phyloP scores from a whole-genome alignment of 1,140 invertebrate genomes.

The Medauroidea extradentata region DNA sequence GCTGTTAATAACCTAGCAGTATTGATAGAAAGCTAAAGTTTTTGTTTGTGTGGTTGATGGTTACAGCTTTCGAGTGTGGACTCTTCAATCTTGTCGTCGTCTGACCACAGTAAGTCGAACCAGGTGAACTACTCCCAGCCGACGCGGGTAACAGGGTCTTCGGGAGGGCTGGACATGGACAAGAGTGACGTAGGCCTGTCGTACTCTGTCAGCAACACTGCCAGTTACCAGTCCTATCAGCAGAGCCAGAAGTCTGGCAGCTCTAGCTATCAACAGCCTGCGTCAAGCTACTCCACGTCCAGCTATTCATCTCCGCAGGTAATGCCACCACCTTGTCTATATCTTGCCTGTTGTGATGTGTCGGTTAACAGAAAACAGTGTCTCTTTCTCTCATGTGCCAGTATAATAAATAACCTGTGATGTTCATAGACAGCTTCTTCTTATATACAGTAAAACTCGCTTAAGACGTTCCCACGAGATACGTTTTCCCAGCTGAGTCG shows the following conservation, averaged over 20 bases:
- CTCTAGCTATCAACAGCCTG: slow-evolving; percentile 2
- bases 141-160: slow-evolving; percentile 4
- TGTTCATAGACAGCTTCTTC: no score
- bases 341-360: no score
- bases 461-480: no score
- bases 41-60: no score
- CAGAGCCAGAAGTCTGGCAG: slow-evolving; percentile 15
- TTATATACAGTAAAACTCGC: no score
- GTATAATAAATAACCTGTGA: no score
- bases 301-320: slow-evolving; percentile 16
- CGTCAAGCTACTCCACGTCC: slow-evolving; percentile 15
- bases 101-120: slow-evolving; percentile 15
- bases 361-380: no score
- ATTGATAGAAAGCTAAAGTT: no score
- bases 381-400: no score
- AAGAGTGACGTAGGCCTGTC: slow-evolving; percentile 18
- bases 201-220: slow-evolving; percentile 13
- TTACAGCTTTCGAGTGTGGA: slow-evolving; percentile 8
- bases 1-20: not conserved
- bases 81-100: slow-evolving; percentile 7
- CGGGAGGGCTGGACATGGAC: slow-evolving; percentile 13
- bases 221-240: slow-evolving; percentile 9
- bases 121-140: slow-evolving; percentile 5
- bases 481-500: no score
- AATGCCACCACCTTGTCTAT: no score